phyloP scores from a whole-genome alignment of 2,797 vertebrate species.

The Eupleurogrammus muticus region DNA sequence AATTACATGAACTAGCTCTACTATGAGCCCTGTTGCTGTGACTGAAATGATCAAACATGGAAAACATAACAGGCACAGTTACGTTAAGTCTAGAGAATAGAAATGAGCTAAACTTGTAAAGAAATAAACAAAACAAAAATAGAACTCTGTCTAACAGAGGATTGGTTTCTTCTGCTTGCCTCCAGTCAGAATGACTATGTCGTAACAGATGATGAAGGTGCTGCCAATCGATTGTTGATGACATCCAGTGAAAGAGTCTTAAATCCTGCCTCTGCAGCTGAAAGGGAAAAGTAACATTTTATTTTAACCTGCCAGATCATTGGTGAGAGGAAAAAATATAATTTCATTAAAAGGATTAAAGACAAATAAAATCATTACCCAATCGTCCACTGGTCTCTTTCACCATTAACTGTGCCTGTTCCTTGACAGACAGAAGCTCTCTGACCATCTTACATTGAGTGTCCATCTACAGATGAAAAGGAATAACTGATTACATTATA shows the following conservation, averaged over 20 bases:
- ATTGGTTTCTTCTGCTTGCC: slow-evolving; percentile 16
- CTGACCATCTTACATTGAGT: slow-evolving; percentile 78
- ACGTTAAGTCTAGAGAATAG: slow-evolving; percentile 2
- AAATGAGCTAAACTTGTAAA: background rate
- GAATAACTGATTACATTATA: slow-evolving; percentile 5
- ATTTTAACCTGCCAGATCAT: background rate
- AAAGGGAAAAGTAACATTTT: slow-evolving; percentile 27
- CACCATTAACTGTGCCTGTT: slow-evolving; percentile 75
- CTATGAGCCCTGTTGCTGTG: background rate
- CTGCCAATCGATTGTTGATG: slow-evolving; percentile 71
- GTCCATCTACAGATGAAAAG: slow-evolving; percentile 76
- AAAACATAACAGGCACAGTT: slow-evolving; percentile 2
- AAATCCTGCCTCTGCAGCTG: slow-evolving; percentile 79
- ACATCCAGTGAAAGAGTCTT: slow-evolving; percentile 75
- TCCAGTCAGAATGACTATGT: slow-evolving; percentile 43
- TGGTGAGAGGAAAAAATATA: slow-evolving; percentile 10
- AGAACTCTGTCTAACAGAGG: background rate
- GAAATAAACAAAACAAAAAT: background rate
- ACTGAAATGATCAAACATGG: background rate
- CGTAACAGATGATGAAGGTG: slow-evolving; percentile 55
- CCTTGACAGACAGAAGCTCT: slow-evolving; percentile 78
- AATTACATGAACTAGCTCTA: slow-evolving; percentile 30
- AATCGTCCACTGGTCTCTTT: slow-evolving; percentile 82
- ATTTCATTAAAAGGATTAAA: background rate
- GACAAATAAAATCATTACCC: slow-evolving; percentile 67